Evolutionary conservation across 35 echinoderm and acorn worm genomes (phyloP).

Genomic region (Hemicentrotus pulcherrimus): DNA sequence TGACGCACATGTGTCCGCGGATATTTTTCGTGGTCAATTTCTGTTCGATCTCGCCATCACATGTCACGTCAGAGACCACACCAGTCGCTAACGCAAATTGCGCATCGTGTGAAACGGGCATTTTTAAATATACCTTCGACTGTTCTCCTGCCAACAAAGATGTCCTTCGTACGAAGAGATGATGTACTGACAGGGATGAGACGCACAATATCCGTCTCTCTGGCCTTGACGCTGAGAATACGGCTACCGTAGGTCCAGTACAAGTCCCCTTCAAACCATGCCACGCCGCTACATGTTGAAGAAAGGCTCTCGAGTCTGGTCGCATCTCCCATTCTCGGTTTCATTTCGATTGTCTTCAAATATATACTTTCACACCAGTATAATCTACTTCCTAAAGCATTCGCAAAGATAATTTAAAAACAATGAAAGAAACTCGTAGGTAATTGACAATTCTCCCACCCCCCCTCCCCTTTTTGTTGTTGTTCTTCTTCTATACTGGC

Average conservation of each 20-base stretch:
- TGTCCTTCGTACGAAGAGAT: neutral
- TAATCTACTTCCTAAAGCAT: neutral
- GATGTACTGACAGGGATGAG: neutral
- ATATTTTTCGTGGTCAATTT: no score
- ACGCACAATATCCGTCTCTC: neutral
- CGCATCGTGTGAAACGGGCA: no score
- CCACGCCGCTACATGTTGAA: neutral
- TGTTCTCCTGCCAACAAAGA: neutral
- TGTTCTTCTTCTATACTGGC: no score
- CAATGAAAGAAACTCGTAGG: no score
- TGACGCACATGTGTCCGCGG: no score
- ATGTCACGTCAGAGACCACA: no score
- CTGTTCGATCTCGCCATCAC: no score
- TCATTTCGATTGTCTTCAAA: neutral
- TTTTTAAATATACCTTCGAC: neutral
- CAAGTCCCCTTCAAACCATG: neutral
- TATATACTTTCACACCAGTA: neutral
- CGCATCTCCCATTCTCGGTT: neutral
- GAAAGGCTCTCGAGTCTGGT: neutral
- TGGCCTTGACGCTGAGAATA: neutral
- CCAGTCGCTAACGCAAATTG: no score
- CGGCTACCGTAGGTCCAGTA: neutral
- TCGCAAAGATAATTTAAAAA: neutral
- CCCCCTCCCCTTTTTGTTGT: no score
- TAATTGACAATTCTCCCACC: no score